Evolutionary conservation across 2,113 vertebrate genomes (phyloP), one percentile per base, ranked within the genome.

Genomic region (Shinisaurus crocodilurus): DNA sequence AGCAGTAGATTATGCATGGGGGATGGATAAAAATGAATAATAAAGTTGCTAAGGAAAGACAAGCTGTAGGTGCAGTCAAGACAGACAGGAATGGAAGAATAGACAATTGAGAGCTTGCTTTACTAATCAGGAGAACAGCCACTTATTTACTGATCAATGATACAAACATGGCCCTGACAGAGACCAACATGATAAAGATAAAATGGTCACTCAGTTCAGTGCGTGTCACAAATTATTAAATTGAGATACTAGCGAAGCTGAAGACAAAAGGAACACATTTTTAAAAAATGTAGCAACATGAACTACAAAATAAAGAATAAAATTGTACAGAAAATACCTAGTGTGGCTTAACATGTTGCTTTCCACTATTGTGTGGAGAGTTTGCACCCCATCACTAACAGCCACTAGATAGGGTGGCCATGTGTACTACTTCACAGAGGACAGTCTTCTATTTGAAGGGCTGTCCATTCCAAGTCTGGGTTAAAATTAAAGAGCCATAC

Each of bases 51-150:
- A 60, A 85, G 40, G 6, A 45, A 1, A 77, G 85, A 87, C 79
- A 89, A 89, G 57, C 79, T 29, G 45, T 34, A 48, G 90, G 89
- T 94, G 89, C 91, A 95, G 85, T 93, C 60, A 88, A 95, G 87
- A 91, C 85, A 94, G 86, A 92, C 75, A 86, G 20, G 48, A 84
- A 92, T 93, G 72, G 88, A 94, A 92, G 69, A 91, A 96, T 91
- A 88, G n/a, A 89, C 75, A 90, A 91, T 89, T 70, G 93, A 96
- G 92, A 86, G 82, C 85, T 88, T 86, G 69, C 75, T 96, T 93
- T 93, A n/a, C n/a, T n/a, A 89, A 96, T 88, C 90, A 93, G 50
- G 72, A 87, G 89, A 95, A 94, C 94, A 95, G 93, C 92, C 90
- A 93, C 90, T 96, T 94, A 91, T 43, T 67, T 76, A 45, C 87